phyloP scores from a whole-genome alignment of 2,888 invertebrate species.

The Cistogaster globosa region DNA sequence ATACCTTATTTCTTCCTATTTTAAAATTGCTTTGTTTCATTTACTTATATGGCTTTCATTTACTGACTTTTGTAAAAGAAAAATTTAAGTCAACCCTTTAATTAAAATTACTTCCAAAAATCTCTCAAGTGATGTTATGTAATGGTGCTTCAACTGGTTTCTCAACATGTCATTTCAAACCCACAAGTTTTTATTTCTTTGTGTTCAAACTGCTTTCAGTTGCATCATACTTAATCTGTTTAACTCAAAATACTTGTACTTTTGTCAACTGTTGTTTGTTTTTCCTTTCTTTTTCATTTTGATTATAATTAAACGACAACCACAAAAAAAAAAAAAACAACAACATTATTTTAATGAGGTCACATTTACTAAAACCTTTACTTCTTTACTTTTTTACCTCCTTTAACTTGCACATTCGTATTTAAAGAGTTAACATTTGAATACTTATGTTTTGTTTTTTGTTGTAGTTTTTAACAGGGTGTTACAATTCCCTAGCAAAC shows the following conservation, averaged over 20 bases:
- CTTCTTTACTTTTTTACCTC: conserved; percentile 31
- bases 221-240: conserved; percentile 60
- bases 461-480: conserved; percentile 6
- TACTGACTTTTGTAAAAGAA: no score
- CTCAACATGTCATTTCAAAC: conserved; percentile 10
- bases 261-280: conserved; percentile 55
- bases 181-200: conserved; percentile 33
- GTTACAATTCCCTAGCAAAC: conserved; percentile 60
- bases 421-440: conserved; percentile 60
- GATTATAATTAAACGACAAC: conserved; percentile 44
- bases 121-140: background rate
- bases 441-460: conserved; percentile 13
- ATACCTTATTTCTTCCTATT: no score
- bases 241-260: conserved; percentile 43
- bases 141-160: conserved; percentile 13
- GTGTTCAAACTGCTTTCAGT: conserved; percentile 27
- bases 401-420: conserved; percentile 12
- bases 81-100: background rate
- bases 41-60: background rate
- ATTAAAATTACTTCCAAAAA: background rate
- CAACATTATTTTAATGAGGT: conserved; percentile 67
- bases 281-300: conserved; percentile 41
- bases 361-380: conserved; percentile 55
- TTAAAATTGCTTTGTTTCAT: background rate
- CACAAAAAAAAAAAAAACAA: conserved; percentile 76